A percentile compares a stretch with the other conserved stretches of the same genome.
phyloP scores from a whole-genome alignment of 2,888 invertebrate species.

The Drosophila hawaiiensis region DNA sequence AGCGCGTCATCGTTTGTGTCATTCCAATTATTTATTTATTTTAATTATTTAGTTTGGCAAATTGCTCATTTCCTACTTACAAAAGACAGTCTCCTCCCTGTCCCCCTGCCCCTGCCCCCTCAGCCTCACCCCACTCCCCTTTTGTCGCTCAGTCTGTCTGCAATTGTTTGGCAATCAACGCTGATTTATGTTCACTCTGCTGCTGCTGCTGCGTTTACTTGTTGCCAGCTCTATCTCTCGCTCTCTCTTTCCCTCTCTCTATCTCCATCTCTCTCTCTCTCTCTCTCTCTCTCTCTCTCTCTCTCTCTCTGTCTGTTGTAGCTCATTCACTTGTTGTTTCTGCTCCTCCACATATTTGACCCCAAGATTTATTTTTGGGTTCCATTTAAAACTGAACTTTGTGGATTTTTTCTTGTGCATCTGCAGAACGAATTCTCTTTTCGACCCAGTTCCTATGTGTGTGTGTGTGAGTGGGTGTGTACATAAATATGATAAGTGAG shows the following conservation, averaged over 20 bases:
- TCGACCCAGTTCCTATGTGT: slow-evolving; percentile 46
- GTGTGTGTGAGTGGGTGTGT: background rate
- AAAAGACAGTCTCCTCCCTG: background rate
- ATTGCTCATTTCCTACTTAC: slow-evolving; percentile 79
- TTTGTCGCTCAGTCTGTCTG: background rate
- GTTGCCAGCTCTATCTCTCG: slow-evolving; percentile 4
- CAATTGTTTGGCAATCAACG: slow-evolving; percentile 80
- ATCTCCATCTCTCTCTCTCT: slow-evolving; percentile 13
- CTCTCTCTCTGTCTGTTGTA: slow-evolving; percentile 11
- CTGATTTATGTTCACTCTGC: slow-evolving; percentile 67
- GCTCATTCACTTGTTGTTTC: slow-evolving; percentile 19
- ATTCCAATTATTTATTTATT: slow-evolving; percentile 55
- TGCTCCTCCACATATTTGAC: slow-evolving; percentile 24
- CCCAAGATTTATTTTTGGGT: slow-evolving; percentile 18
- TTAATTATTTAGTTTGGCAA: slow-evolving; percentile 80
- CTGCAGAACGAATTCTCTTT: slow-evolving; percentile 17
- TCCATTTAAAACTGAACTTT: slow-evolving; percentile 27
- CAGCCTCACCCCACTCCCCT: background rate
- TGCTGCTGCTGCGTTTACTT: slow-evolving; percentile 33
- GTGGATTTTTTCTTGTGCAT: slow-evolving; percentile 29
- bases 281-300: slow-evolving; percentile 1
- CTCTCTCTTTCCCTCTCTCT: slow-evolving; percentile 3
- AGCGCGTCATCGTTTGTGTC: slow-evolving; percentile 45
- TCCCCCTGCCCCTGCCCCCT: background rate
- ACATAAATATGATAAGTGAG: slow-evolving; percentile 39